Percentiles rank a stretch among this genome's conserved stretches.
These are phyloP conservation scores for Eilema depressum DNA, from an alignment of 2,888 invertebrate species.

Conservation along the genomic window DNA sequence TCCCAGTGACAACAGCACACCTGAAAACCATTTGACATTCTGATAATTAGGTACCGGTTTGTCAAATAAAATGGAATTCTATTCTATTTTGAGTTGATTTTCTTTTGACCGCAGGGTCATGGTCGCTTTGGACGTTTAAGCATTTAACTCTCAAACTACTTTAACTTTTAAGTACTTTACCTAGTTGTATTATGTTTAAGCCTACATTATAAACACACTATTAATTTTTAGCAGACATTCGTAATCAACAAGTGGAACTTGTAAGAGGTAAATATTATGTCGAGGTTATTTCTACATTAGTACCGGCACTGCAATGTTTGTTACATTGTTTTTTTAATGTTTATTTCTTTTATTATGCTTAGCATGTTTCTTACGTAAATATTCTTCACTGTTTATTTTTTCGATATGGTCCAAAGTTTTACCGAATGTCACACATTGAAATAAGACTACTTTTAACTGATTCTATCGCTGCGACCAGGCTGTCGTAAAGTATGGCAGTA, in stretches of 20 bases:
- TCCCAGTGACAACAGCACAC: neutral
- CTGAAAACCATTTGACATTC: neutral
- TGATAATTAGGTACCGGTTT: neutral
- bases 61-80: neutral
- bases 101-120: neutral
- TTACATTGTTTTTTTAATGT: constrained; percentile 4
- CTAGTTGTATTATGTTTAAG: neutral
- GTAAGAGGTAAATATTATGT: constrained; percentile 41
- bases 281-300: neutral
- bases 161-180: constrained; percentile 1
- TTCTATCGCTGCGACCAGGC: too few relatives aligned
- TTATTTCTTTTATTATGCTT: neutral
- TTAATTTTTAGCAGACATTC: constrained; percentile 55
- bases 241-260: constrained; percentile 62
- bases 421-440: too few relatives aligned
- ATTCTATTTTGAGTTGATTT: neutral
- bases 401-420: too few relatives aligned
- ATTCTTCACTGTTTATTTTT: neutral
- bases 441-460: too few relatives aligned
- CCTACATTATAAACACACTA: constrained; percentile 3
- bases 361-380: neutral
- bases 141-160: neutral
- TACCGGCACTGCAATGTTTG: constrained; percentile 2
- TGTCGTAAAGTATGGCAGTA: too few relatives aligned
- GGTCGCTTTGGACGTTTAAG: neutral